Conservation (phyloP, 2,888 invertebrate species). For the Odontocolon sp. region DNA sequence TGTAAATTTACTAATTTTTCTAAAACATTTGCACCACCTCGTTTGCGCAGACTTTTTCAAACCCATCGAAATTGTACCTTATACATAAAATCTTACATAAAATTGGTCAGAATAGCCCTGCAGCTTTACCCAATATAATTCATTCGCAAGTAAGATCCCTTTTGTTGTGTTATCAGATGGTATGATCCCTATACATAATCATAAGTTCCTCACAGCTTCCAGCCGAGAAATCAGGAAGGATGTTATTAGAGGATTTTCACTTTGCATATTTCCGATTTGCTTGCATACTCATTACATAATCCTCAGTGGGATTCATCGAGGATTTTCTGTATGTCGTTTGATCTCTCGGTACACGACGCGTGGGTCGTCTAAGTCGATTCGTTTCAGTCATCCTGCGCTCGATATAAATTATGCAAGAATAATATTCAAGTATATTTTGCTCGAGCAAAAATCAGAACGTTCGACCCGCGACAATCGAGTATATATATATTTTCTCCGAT, state of each 20-base stretch:
- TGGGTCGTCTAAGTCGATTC: slow-evolving; percentile 47
- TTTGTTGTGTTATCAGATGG: too few species aligned
- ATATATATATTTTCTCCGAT: neutral
- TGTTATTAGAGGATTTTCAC: slow-evolving; percentile 39
- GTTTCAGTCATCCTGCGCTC: slow-evolving; percentile 34
- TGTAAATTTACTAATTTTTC: too few species aligned
- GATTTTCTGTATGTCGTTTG: slow-evolving; percentile 37
- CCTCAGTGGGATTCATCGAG: slow-evolving; percentile 27
- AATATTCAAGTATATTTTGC: too few species aligned
- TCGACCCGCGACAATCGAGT: too few species aligned
- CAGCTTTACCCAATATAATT: too few species aligned
- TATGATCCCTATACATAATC: slow-evolving; percentile 45
- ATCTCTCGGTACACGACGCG: slow-evolving; percentile 40
- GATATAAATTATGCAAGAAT: neutral
- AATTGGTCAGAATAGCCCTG: too few species aligned
- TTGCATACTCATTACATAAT: slow-evolving; percentile 22
- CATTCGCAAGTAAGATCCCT: too few species aligned
- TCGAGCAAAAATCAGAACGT: too few species aligned
- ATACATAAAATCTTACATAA: too few species aligned
- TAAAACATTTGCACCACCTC: too few species aligned
- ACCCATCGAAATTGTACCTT: too few species aligned
- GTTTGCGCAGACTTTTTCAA: too few species aligned
- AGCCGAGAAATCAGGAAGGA: slow-evolving; percentile 26
- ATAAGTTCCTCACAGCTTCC: slow-evolving; percentile 44
- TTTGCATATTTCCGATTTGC: slow-evolving; percentile 53